Percentiles rank a stretch among this genome's conserved stretches.
Conservation (phyloP, 2,888 invertebrate species). For the Euspilapteryx auroguttella region DNA sequence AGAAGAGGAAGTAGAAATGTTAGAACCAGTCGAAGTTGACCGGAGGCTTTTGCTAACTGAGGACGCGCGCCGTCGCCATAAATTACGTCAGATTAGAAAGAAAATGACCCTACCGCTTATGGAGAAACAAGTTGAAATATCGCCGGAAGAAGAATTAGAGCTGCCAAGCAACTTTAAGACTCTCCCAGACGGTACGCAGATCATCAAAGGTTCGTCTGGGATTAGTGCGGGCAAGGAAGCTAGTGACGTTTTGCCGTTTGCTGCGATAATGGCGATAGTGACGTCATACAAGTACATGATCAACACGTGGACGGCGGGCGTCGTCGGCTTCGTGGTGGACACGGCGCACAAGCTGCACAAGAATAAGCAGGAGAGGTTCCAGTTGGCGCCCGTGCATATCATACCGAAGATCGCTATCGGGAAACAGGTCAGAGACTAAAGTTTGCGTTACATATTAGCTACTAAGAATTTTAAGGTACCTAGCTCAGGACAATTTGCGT, state of each 20-base stretch:
- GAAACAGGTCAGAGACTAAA: slow-evolving; percentile 24
- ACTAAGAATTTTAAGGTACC: too few species aligned
- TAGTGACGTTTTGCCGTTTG: slow-evolving; percentile 54
- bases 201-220: slow-evolving; percentile 53
- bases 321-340: slow-evolving; percentile 62
- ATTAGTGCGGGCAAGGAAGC: slow-evolving; percentile 21
- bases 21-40: slow-evolving; percentile 24
- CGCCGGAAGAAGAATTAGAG: slow-evolving; percentile 50
- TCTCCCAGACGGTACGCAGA: slow-evolving; percentile 63
- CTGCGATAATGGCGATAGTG: slow-evolving; percentile 62
- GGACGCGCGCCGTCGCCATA: slow-evolving; percentile 32
- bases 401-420: slow-evolving; percentile 66
- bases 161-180: slow-evolving; percentile 60
- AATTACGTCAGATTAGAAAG: slow-evolving; percentile 33
- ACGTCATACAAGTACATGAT: slow-evolving; percentile 63
- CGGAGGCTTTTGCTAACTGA: slow-evolving; percentile 33
- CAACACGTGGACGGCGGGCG: slow-evolving; percentile 61
- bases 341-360: slow-evolving; percentile 37
- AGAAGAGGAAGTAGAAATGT: slow-evolving; percentile 31
- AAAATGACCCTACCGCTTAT: slow-evolving; percentile 33
- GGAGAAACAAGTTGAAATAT: slow-evolving; percentile 17
- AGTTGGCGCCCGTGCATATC: slow-evolving; percentile 54
- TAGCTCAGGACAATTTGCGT: not conserved
- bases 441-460: too few species aligned
- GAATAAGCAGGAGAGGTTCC: slow-evolving; percentile 37